Evolutionary conservation across 2,888 invertebrate species (phyloP), one percentile per base, ranked within the genome.

Genomic region (Strigamia transsilvanica): DNA sequence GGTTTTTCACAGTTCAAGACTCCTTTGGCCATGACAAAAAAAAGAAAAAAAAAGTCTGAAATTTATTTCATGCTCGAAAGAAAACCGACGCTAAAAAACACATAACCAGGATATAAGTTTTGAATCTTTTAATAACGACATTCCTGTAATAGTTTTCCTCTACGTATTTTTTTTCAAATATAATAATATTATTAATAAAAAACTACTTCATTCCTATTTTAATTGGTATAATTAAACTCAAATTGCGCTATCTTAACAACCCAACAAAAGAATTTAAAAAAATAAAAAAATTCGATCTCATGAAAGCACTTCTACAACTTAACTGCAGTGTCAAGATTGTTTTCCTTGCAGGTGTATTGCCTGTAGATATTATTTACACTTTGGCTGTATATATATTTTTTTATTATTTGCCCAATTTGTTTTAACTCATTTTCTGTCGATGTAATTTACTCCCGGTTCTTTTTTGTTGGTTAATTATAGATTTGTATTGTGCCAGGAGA

Each of bases 221-320:
- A 56, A 56, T 56, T 56, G 56, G 56, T 56, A 56, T 56, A 56
- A 56, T 56, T 56, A 56, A 56, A 56, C 56, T 18, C 56, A 18
- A 56, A 56, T 56, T 56, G 56, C 56, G 56, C 56, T 21, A 56
- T 56, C 56, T n/a, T 56, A 56, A 56, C 56, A 56, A 56, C 56
- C 18, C n/a, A 15, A 56, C 56, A 56, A n/a, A 56, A 21, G 56
- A 56, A 56, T 56, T 46, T 38, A 46, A 42, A 41, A 5, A 10
- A 41, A 10, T 13, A 46, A 56, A 56, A 56, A 56, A 56, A 56
- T 4, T 56, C 6, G 18, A 56, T 56, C 56, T 56, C 9, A 18
- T 9, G n/a, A 56, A 18, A 56, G 56, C 15, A n/a, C 56, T 56
- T 56, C 56, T 56, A 56, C 56, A 56, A 56, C 56, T 56, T 56